Conservation (phyloP, 2,797 vertebrate genomes). For the Diglossa cyanea region DNA sequence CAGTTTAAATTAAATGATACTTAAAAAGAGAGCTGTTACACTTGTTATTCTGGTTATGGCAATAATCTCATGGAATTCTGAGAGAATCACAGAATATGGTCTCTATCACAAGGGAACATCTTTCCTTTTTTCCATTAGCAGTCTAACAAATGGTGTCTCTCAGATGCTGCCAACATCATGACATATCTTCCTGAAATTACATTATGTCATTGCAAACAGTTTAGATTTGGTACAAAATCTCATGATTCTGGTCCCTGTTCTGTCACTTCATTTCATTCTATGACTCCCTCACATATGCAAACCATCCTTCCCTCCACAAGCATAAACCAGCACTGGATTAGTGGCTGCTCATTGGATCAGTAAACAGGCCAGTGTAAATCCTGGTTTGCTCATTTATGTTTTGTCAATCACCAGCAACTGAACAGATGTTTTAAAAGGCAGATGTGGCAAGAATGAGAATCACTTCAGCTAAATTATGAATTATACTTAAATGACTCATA, state of each 20-base stretch:
- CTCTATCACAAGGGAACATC: not conserved
- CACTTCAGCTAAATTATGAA: not conserved
- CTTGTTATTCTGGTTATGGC: not conserved
- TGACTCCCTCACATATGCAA: not conserved
- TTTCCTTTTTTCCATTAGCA: not conserved
- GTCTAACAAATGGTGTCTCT: not conserved
- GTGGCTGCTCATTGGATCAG: not conserved
- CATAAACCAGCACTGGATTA: not conserved
- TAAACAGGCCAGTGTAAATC: not conserved
- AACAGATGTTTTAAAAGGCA: not conserved
- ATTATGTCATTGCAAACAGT: not conserved
- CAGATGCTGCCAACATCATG: not conserved
- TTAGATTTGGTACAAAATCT: not conserved
- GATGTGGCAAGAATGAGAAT: not conserved
- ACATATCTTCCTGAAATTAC: not conserved
- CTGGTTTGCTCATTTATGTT: not conserved
- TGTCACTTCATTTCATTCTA: not conserved
- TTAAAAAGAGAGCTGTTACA: not conserved
- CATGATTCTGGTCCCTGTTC: not conserved
- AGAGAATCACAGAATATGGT: not conserved
- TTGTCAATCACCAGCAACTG: not conserved
- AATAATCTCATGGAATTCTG: not conserved
- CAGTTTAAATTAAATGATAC: not conserved
- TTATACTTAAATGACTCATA: not conserved
- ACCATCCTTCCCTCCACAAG: not conserved